Evolutionary conservation across 2,113 vertebrate species (phyloP), one percentile per base, ranked within the genome.

Genomic region (Uria aalge): DNA sequence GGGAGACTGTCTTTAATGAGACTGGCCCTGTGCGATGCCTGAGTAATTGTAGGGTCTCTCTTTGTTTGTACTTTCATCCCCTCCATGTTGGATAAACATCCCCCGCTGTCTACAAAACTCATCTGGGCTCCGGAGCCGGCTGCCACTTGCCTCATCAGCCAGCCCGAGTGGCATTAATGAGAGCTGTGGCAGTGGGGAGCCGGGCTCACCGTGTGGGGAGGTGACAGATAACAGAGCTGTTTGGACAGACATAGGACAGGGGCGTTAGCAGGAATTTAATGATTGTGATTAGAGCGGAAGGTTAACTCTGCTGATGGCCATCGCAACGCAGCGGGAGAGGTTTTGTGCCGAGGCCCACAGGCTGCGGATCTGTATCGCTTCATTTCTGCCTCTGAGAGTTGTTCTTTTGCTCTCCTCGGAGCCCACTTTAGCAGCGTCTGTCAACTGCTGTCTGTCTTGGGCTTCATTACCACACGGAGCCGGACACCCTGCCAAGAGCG

Each of bases 121-220:
- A 93, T 94, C 88, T 93, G 94, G 88, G 67, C 83, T 96, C 63
- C 2, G 3, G 56, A 83, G 83, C 91, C 0, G 32, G 45, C 95
- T 92, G 95, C 96, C 94, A 57, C 85, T 97, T 74, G 85, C 92
- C 88, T 96, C 94, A 93, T 97, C 97, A 98, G 91, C 69, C 94
- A 91, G 74, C 36, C 92, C 94, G 88, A 89, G 92, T 83, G 15
- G 92, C 74, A 41, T 95, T 97, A 97, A 97, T 93, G 97, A 97
- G 96, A 69, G 56, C 90, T 52, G 36, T 0, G 11, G 90, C 90
- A 9, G 74, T 90, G 91, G 96, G 96, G 92, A 90, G 95, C 82
- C 57, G 0, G 88, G 67, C 83, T 52, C 27, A 41, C 85, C 56
- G 0, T 94, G 81, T 83, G 52, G 85, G 83, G 90, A 94, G 83